Conservation (phyloP, 2,113 vertebrate species). For the Tragelaphus scriptus region DNA sequence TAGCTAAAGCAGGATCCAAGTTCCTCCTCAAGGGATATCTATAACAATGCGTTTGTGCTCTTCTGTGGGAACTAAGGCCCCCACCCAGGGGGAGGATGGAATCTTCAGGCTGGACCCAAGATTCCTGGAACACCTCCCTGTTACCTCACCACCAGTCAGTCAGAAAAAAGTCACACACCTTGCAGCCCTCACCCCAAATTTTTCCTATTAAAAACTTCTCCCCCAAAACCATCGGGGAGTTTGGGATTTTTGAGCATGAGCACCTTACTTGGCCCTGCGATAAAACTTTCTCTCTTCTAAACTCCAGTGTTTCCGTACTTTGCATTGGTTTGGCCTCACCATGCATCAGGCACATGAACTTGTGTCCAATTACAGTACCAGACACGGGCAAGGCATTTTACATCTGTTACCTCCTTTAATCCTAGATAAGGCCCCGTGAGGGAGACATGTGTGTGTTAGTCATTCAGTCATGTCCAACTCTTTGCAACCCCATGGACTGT, state of each 20-base stretch:
- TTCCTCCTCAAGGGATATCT: background rate
- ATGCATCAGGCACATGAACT: background rate
- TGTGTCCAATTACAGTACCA: background rate
- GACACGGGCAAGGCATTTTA: background rate
- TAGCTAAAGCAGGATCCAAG: background rate
- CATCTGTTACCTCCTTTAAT: rapidly evolving
- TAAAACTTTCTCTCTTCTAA: background rate
- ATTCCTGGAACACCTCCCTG: background rate
- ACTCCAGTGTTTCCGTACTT: background rate
- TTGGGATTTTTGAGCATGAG: background rate
- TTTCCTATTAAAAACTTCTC: background rate
- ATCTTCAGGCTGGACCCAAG: background rate
- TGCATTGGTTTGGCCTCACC: background rate
- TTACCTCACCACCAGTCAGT: background rate
- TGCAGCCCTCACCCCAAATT: background rate
- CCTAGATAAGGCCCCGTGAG: background rate
- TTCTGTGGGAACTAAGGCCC: background rate
- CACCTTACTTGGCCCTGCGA: background rate
- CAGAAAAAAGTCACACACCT: background rate
- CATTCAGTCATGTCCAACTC: background rate
- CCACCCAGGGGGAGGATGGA: background rate
- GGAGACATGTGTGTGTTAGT: background rate
- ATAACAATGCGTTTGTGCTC: background rate
- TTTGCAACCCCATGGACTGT: background rate
- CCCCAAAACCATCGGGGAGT: background rate